Conservation (phyloP, 2,113 vertebrate species). For the Panthera leo region DNA sequence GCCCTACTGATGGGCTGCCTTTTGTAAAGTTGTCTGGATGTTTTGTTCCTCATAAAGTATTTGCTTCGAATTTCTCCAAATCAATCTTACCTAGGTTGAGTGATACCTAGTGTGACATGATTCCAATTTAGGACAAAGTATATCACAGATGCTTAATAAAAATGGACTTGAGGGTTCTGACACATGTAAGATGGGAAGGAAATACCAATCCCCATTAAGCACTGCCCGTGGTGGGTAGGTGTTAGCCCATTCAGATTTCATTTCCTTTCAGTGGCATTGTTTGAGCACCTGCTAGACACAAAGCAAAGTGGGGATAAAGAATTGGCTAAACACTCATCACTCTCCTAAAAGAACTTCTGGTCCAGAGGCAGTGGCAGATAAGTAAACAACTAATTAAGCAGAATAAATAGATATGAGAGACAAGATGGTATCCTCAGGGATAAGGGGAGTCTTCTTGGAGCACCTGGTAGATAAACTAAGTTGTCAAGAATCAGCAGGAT, state of each 20-base stretch:
- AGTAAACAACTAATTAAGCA: conserved; percentile 12
- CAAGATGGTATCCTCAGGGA: background rate
- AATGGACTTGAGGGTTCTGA: background rate
- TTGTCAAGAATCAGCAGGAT: conserved; percentile 13
- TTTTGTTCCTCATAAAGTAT: background rate
- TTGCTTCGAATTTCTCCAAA: background rate
- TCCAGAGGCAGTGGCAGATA: background rate
- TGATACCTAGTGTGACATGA: background rate
- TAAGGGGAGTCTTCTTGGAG: background rate
- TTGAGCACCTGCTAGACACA: background rate
- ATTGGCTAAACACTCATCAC: background rate
- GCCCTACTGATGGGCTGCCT: background rate
- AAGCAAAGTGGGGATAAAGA: background rate
- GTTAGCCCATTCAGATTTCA: background rate
- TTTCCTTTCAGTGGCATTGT: background rate
- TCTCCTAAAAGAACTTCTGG: conserved; percentile 14
- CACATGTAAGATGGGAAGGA: background rate
- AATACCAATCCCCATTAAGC: background rate
- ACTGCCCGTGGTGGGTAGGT: background rate
- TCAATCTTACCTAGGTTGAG: background rate
- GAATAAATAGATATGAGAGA: background rate
- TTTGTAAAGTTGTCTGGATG: background rate
- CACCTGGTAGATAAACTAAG: background rate
- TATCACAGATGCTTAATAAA: background rate
- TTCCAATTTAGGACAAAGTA: background rate